phyloP scores from a whole-genome alignment of 1,140 invertebrate genomes.

The Atopsyche davidsoni region DNA sequence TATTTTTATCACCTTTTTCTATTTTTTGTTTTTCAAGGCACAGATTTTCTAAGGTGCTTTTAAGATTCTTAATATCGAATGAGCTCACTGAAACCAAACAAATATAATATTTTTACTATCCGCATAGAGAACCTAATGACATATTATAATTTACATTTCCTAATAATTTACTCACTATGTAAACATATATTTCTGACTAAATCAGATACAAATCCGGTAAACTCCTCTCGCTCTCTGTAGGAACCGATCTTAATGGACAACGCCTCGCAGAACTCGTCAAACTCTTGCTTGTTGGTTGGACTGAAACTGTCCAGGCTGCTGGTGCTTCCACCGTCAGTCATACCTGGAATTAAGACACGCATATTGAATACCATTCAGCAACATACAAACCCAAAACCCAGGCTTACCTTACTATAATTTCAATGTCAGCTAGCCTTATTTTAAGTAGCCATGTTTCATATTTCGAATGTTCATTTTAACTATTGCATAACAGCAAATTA shows the following conservation, averaged over 20 bases:
- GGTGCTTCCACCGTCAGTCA: slow-evolving; percentile 42
- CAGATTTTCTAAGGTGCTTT: slow-evolving; percentile 70
- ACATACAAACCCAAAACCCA: slow-evolving; percentile 13
- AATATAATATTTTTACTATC: slow-evolving; percentile 25
- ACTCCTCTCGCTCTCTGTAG: slow-evolving; percentile 66
- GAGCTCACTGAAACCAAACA: slow-evolving; percentile 56
- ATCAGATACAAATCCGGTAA: slow-evolving; percentile 69
- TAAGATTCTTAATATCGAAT: slow-evolving; percentile 72
- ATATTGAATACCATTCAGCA: too few species aligned
- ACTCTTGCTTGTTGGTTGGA: slow-evolving; percentile 73
- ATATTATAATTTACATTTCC: neutral
- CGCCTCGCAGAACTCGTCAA: slow-evolving; percentile 68
- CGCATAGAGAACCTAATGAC: slow-evolving; percentile 12
- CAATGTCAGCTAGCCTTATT: too few species aligned
- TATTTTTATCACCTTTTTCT: slow-evolving; percentile 65
- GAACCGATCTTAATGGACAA: slow-evolving; percentile 65
- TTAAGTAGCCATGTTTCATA: too few species aligned
- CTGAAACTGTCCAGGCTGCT: slow-evolving; percentile 59
- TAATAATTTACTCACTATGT: slow-evolving; percentile 58
- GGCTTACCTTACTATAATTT: too few species aligned
- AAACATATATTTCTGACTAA: slow-evolving; percentile 71
- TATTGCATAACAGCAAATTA: too few species aligned
- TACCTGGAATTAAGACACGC: slow-evolving; percentile 46
- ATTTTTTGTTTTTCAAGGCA: slow-evolving; percentile 76
- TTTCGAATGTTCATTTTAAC: too few species aligned